A percentile compares a stretch with the other conserved stretches of the same genome.
Evolutionary conservation across 2,797 vertebrate species (phyloP).

Genomic region (Oceanodroma leucorhoa): DNA sequence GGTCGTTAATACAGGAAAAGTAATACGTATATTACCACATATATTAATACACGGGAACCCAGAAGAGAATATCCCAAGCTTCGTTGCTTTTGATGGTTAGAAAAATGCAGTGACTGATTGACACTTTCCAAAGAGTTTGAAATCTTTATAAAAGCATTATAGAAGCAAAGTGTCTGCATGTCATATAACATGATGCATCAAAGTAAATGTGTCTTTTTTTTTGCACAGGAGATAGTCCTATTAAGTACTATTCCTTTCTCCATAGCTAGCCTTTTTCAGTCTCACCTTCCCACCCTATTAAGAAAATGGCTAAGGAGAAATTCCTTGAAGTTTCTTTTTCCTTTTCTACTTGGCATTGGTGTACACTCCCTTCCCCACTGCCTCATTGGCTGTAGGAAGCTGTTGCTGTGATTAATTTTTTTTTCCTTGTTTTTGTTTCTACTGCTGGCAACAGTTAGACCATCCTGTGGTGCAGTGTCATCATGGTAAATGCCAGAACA

Average conservation of each 20-base stretch:
- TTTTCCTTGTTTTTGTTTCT: not conserved
- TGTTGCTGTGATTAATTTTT: not conserved
- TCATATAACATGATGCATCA: not conserved
- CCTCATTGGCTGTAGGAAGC: not conserved
- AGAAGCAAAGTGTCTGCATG: not conserved
- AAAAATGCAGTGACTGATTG: not conserved
- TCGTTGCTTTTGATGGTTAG: not conserved
- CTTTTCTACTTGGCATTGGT: not conserved
- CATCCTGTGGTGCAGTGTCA: accelerated
- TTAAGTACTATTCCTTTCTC: not conserved
- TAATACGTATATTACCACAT: accelerated
- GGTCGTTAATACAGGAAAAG: not conserved
- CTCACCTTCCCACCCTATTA: not conserved
- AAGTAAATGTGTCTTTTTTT: not conserved
- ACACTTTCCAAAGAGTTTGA: not conserved
- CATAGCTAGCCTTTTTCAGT: not conserved
- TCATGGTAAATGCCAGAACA: not conserved
- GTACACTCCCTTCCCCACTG: not conserved
- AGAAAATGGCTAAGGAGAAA: not conserved
- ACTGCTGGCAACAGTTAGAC: not conserved
- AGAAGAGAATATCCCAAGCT: not conserved
- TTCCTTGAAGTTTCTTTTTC: not conserved
- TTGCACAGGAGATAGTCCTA: not conserved
- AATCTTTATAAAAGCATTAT: not conserved
- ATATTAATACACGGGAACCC: not conserved